Evolutionary conservation across 2,888 invertebrate genomes (phyloP), one percentile per base, ranked within the genome.

Genomic region (Drosophila koepferae): DNA sequence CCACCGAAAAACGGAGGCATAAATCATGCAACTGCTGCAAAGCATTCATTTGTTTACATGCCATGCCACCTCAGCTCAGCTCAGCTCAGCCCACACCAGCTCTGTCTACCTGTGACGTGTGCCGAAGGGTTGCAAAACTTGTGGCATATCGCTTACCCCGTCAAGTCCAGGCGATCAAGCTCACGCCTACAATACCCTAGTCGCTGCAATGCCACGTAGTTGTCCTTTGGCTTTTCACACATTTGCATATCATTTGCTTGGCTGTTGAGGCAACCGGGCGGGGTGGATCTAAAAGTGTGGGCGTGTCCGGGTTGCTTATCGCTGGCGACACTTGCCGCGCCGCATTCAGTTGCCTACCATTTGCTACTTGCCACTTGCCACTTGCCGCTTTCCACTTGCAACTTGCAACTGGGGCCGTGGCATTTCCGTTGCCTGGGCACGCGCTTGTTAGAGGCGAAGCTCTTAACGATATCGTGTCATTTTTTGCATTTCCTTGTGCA

Each of bases 381-480:
- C 67, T 67, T 58, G 41, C 79, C 56, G 67, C 74, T 4, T 36
- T 14, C 38, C 6, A 16, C 38, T 40, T 51, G 51, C 34, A 18
- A 51, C 51, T 51, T 14, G 51, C 72, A 56, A 61, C 63, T 51
- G 64, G 63, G 66, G 80, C 72, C 75, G 70, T 59, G 78, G 86
- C 68, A 82, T 89, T 86, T 86, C 89, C 89, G 89, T 77, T 83
- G 89, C 85, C 81, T 69, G 73, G 72, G 85, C 88, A 85, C 80
- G 68, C 71, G 85, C 86, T 83, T 88, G 89, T 88, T 88, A 86
- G 82, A 74, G 34, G 41, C 68, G 56, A 74, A 80, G 62, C 78
- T 85, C 89, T 83, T 86, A 90, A 85, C 86, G 89, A 80, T 91
- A 89, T 82, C 90, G 83, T 90, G 89, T 86, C 86, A 86, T 80